phyloP scores from a whole-genome alignment of 2,888 invertebrate genomes.

The Orthosia incerta region DNA sequence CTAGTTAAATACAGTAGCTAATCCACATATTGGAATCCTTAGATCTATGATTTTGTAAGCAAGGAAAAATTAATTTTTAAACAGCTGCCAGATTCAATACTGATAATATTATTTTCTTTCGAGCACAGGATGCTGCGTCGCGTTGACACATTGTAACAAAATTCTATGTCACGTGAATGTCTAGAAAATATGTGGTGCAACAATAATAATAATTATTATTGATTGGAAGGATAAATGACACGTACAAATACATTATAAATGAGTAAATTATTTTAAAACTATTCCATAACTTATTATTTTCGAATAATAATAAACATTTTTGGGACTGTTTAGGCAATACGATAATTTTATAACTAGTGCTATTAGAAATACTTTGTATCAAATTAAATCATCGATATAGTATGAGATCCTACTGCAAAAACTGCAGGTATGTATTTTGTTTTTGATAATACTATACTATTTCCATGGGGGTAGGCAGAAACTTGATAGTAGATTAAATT shows the following conservation, averaged over 20 bases:
- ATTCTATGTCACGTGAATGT: conserved; percentile 1
- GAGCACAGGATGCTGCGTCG: not conserved
- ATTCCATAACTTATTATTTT: conserved; percentile 41
- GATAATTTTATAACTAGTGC: conserved; percentile 57
- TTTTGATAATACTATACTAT: no score
- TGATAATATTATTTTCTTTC: not conserved
- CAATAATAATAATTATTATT: conserved; percentile 8
- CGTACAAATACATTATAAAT: conserved; percentile 42
- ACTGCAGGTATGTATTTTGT: no score
- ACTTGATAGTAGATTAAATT: no score
- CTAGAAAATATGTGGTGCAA: conserved; percentile 16
- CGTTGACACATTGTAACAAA: conserved; percentile 5
- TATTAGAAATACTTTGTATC: conserved; percentile 55
- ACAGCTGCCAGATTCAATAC: conserved; percentile 3
- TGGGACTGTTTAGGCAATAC: conserved; percentile 63
- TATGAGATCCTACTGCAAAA: no score
- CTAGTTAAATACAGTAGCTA: conserved; percentile 3
- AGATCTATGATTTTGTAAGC: not conserved
- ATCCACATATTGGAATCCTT: conserved; percentile 13
- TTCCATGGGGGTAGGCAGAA: no score
- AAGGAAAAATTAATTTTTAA: not conserved
- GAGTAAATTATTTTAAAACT: conserved; percentile 32
- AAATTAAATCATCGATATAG: conserved; percentile 41
- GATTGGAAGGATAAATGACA: conserved; percentile 22
- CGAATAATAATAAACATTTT: conserved; percentile 55